Evolutionary conservation across 1,140 invertebrate genomes (phyloP), one percentile per base, ranked within the genome.

Genomic region (Meloidogyne exigua): DNA sequence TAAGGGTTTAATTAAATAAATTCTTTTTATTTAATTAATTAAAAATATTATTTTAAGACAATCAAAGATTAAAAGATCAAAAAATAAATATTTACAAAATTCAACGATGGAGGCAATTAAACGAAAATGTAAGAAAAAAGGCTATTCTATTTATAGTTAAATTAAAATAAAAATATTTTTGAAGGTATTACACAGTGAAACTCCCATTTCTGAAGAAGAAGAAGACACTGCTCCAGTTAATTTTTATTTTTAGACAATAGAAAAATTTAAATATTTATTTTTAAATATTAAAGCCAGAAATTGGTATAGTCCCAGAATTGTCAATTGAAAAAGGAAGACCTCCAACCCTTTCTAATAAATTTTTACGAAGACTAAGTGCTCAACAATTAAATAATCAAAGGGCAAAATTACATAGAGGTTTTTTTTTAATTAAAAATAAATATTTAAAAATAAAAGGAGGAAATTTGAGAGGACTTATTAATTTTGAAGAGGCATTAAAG

Each of bases 401-500:
- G 74, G 74, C 65, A 15, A 28, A 57, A 36, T 63, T 64, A 15
- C 76, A 77, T 44, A 75, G 73, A 57, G 76, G 49, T 57, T 57
- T 10, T 57, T 57, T 44, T 44, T 44, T 15, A 44, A 44, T 39
- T 39, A 9, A 15, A 7, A 15, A 18, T 1, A 15, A 44, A 44
- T 15, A 44, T 15, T 44, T 7, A 44, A 44, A 44, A 44, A 18
- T 44, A n/a, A 57, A 57, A 57, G 49, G 76, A 28, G 76, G 76
- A 28, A 78, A 78, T 62, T 44, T 69, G 11, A 7, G 39, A n/a
- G 64, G 15, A 21, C 69, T 39, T 5, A 32, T 78, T 4, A 68
- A 78, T 32, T 78, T 78, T 69, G 74, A 78, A 10, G 76, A 78
- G 39, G 76, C 76, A 15, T 66, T 78, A 13, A 68, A 68, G 78